Base-by-base conservation (phyloP, 2,113 vertebrate genomes). In the Laticauda laticaudata region DNA sequence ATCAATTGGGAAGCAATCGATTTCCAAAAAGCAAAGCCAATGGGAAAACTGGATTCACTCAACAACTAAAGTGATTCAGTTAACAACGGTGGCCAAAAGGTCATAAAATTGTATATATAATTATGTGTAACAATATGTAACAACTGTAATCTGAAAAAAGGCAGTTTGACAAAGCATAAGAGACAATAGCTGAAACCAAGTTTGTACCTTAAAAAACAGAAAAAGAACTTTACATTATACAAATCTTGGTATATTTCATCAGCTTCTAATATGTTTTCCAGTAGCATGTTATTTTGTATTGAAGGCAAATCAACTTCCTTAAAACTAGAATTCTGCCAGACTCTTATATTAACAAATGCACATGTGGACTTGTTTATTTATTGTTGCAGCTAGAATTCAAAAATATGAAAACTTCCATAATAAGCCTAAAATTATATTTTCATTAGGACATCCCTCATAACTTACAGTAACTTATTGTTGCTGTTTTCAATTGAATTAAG, bases 161-260 rank as follows among this genome's bases (percentile, higher is more conserved):
- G 64, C 14, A 88, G 3, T 21, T 91, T 88, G 39, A 39, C 34
- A 81, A 81, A 81, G 7, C 34, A 8, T 81, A 81, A 81, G 18
- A 81, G 69, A 81, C 34, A 81, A 43, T 43, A 43, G 7, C 75
- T 81, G 34, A 39, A 81, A 81, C n/a, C 39, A 20, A 9, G 18
- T 21, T 81, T 39, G 15, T 81, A 81, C 75, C 9, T 15, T 15
- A n/a, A 69, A 15, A 69, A 81, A 81, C 21, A 43, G 21, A 81
- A 20, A 81, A 43, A 48, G 81, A 45, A 29, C 92, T 86, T 24
- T 48, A 29, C 51, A 93, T 43, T 69, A 75, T 91, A 56, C 3
- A 54, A 91, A 86, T 26, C 10, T 53, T 24, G 69, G 61, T 86
- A 55, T 59, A 81, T 92, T 55, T 61, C 90, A 95, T 94, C 93